A percentile compares a stretch with the other conserved stretches of the same genome.
Conservation (phyloP, 2,113 vertebrate species). For the Bujurquina vittata region DNA sequence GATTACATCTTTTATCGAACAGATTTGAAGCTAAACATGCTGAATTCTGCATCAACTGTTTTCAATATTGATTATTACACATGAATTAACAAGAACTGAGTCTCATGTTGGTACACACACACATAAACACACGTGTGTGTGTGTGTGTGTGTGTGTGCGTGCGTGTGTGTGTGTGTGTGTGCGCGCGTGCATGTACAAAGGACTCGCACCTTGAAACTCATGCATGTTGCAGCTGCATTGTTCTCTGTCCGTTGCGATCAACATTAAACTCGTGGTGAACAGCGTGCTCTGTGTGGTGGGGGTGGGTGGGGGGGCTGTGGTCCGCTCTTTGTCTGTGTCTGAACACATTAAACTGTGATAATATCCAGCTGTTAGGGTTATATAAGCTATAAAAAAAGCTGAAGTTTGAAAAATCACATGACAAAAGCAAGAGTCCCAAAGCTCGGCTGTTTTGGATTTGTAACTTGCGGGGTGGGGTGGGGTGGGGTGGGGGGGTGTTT, state of each 20-base stretch:
- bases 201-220: slow-evolving; percentile 50
- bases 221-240: slow-evolving; percentile 36
- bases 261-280: slow-evolving; percentile 10
- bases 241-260: slow-evolving; percentile 49
- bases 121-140: not conserved
- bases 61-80: slow-evolving; percentile 26
- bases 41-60: slow-evolving; percentile 31
- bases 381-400: not conserved
- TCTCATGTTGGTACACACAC: not conserved
- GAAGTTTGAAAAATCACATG: not conserved
- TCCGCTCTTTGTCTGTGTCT: slow-evolving; percentile 20
- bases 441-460: no score
- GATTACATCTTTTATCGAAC: slow-evolving; percentile 20
- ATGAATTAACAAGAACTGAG: slow-evolving; percentile 20
- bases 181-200: not conserved
- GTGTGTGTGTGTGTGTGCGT: not conserved
- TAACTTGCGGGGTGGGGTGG: no score
- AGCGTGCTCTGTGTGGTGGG: not conserved
- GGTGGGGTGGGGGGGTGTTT: no score
- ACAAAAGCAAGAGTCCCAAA: not conserved
- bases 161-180: not conserved
- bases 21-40: not conserved
- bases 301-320: not conserved
- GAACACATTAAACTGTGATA: slow-evolving; percentile 29
- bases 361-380: slow-evolving; percentile 22